phyloP scores from a whole-genome alignment of 2,888 invertebrate species.

The Drosophila anceps region DNA sequence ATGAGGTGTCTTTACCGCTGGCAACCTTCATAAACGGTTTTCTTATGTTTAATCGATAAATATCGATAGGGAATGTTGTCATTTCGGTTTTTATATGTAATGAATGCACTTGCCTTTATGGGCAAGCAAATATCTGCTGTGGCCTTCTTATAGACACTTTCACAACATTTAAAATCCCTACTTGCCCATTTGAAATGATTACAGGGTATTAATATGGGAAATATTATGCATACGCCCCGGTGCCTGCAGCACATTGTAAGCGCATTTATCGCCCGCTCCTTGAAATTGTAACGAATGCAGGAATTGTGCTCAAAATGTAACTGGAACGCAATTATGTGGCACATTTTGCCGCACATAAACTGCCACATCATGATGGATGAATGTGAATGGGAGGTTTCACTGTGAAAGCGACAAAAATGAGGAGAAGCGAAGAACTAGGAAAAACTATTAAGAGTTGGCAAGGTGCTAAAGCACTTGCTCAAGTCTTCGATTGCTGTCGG shows the following conservation, averaged over 20 bases:
- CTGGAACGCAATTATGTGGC: conserved; percentile 76
- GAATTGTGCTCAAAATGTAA: conserved; percentile 73
- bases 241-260: conserved; percentile 40
- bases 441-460: conserved; percentile 58
- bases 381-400: conserved; percentile 9
- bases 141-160: not conserved
- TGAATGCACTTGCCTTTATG: not conserved
- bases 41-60: not conserved
- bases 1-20: not conserved
- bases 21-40: not conserved
- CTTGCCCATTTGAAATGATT: not conserved
- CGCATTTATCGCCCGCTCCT: conserved; percentile 46
- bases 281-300: conserved; percentile 31
- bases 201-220: conserved; percentile 1
- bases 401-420: not conserved
- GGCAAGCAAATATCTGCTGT: not conserved
- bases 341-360: conserved; percentile 61
- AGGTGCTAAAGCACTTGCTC: conserved; percentile 70
- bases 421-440: conserved; percentile 8
- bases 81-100: not conserved
- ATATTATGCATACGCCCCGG: conserved; percentile 36
- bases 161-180: not conserved
- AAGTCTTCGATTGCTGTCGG: conserved; percentile 31
- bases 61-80: not conserved
- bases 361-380: conserved; percentile 50